Evolutionary conservation across 2,113 vertebrate species (phyloP).

Genomic region (Axis porcinus): DNA sequence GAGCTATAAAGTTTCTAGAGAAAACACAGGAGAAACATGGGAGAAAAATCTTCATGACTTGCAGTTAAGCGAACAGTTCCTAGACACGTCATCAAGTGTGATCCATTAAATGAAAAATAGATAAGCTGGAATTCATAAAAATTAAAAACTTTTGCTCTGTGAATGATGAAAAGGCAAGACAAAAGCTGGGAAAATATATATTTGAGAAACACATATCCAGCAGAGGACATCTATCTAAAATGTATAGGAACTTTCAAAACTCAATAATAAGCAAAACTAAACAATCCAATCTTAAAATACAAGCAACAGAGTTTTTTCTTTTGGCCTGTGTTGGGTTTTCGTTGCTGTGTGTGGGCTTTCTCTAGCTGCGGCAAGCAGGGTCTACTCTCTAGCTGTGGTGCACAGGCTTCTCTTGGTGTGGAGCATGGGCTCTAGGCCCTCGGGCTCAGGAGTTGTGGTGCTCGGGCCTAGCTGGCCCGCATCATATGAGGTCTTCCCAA

Average conservation of each 20-base stretch:
- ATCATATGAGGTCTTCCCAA: background rate
- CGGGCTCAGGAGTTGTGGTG: background rate
- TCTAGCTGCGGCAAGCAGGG: fast-evolving
- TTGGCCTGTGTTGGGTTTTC: background rate
- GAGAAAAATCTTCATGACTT: background rate
- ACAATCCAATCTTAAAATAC: background rate
- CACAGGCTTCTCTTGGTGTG: background rate
- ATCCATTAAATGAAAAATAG: background rate
- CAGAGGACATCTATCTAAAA: background rate
- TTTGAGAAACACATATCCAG: background rate
- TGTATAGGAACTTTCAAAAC: background rate
- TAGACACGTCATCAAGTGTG: background rate
- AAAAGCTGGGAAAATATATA: background rate
- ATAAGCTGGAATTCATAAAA: background rate
- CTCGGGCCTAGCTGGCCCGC: fast-evolving
- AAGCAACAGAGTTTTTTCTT: background rate
- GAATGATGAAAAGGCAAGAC: background rate
- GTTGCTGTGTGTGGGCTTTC: background rate
- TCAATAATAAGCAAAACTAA: background rate
- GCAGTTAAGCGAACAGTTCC: background rate
- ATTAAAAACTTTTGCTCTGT: background rate
- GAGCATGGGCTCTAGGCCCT: background rate
- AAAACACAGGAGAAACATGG: background rate
- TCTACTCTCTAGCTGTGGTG: background rate
- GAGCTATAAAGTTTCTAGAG: background rate